phyloP scores from a whole-genome alignment of 2,113 vertebrate species.

The Fukomys damarensis region DNA sequence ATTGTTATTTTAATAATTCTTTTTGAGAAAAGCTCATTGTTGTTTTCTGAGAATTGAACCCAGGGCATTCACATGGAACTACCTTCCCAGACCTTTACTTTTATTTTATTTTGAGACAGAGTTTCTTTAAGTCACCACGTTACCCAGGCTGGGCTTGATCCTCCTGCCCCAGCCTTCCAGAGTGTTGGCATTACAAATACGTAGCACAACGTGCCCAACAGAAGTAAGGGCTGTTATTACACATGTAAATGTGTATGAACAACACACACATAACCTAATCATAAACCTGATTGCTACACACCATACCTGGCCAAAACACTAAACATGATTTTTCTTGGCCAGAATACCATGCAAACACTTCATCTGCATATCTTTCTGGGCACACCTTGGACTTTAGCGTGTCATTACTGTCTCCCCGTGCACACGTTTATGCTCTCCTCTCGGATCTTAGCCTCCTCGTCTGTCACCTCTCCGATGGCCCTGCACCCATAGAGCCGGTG shows the following conservation, averaged over 20 bases:
- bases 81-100: neutral
- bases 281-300: neutral
- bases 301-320: neutral
- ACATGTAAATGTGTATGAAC: neutral
- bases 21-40: no score
- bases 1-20: no score
- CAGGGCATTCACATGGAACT: neutral
- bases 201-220: neutral
- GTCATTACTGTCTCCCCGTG: neutral
- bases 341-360: neutral
- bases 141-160: neutral
- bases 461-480: neutral
- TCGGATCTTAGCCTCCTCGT: neutral
- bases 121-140: neutral
- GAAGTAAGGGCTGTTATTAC: constrained; percentile 36
- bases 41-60: no score
- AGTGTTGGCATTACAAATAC: neutral
- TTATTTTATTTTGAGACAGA: neutral
- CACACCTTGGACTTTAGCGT: neutral
- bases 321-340: neutral
- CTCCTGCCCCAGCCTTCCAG: neutral
- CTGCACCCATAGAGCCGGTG: constrained; percentile 1
- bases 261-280: neutral
- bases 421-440: neutral
- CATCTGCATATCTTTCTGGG: neutral